These are phyloP conservation scores for Frankliniella fusca DNA, from an alignment of 2,888 invertebrate genomes.

Conservation along the genomic window DNA sequence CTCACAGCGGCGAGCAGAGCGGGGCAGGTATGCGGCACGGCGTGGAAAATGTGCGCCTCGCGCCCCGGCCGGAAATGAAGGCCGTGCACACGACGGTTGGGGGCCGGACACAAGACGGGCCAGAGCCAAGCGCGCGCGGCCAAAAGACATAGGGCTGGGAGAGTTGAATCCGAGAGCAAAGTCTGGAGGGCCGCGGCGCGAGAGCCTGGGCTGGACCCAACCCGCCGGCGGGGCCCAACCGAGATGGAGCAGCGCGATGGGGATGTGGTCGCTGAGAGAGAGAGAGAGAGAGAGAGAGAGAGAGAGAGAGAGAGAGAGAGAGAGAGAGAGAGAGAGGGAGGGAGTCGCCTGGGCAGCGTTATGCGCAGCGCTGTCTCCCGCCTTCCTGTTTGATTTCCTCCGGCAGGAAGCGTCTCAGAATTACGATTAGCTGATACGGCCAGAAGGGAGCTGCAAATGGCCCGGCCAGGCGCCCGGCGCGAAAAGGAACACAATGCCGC, in stretches of 20 bases:
- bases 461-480: not conserved
- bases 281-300: not conserved
- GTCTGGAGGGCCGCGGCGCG: not conserved
- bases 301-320: not conserved
- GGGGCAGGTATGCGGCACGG: no score
- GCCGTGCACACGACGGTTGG: not conserved
- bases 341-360: not conserved
- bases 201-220: no score
- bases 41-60: no score
- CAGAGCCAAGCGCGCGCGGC: not conserved
- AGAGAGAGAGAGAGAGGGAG: not conserved
- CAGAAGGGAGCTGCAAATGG: slow-evolving; percentile 5
- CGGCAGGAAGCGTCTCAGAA: slow-evolving; percentile 22
- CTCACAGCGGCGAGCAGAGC: no score
- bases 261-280: not conserved
- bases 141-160: not conserved
- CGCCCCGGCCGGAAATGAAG: not conserved
- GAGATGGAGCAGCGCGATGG: no score
- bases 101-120: not conserved
- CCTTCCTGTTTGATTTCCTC: slow-evolving; percentile 26
- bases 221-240: no score
- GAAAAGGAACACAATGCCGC: slow-evolving; percentile 24
- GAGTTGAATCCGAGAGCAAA: not conserved
- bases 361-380: not conserved
- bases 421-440: slow-evolving; percentile 16